Evolutionary conservation across 2,888 invertebrate species (phyloP), one percentile per base, ranked within the genome.

Genomic region (Hedychridium roseum): DNA sequence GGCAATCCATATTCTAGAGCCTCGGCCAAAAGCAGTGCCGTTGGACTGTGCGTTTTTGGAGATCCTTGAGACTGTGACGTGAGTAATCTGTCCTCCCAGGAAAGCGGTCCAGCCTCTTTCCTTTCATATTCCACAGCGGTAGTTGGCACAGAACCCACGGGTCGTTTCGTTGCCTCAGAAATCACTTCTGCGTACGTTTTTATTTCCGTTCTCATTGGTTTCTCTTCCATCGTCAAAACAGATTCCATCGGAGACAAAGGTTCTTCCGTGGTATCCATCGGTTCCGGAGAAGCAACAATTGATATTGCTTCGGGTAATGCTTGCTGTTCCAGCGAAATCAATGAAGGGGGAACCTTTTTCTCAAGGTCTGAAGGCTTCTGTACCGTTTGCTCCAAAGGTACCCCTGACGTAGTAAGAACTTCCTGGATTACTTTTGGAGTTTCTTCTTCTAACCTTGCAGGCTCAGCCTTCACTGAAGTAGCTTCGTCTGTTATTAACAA

Each of bases 221-320:
- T 47, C 2, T 30, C 38, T 34, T 57, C 57, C 38, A 38, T 50
- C 9, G 45, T 18, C 1, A 58, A 18, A 3, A 66, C 46, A 2
- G 70, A 63, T 54, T 73, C 73, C 7, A 53, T 56, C 1, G 71
- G 66, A 2, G 71, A 70, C 2, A 68, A 18, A 14, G 64, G 63
- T 40, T 74, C 71, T 31, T 72, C 71, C 7, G 62, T 64, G 2
- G 68, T 69, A 44, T 70, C 70, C 63, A 72, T 70, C 6, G 73
- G 71, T 43, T 76, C 69, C 3, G 66, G 57, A 0, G 58, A 46
- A 30, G 27, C 14, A 3, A 37, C 26, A 15, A 36, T 34, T 12
- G 27, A 3, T 12, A 11, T 1, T 1, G 18, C n/a, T 16, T 4
- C 9, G 9, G 43, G 17, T 1, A 9, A 5, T 6, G 35, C 39